Conservation (phyloP, 2,888 invertebrate genomes). For the Philhelius pedissequus region DNA sequence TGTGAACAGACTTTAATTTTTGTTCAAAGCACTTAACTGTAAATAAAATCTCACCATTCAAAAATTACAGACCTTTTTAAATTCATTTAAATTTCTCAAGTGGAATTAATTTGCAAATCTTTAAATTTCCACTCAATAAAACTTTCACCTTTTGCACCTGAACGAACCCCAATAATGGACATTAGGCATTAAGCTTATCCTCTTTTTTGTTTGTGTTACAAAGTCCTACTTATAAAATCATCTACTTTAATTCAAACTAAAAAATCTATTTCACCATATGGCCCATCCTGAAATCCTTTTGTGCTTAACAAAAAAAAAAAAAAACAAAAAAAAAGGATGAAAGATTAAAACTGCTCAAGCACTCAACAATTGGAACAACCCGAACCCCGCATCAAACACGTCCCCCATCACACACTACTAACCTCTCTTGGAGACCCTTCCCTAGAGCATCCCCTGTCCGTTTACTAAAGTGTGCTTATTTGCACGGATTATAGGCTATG, state of each 20-base stretch:
- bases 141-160: slow-evolving; percentile 1
- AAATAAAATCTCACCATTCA: background rate
- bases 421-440: background rate
- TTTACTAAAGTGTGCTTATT: slow-evolving; percentile 66
- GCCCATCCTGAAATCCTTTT: slow-evolving; percentile 43
- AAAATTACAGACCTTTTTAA: background rate
- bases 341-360: slow-evolving; percentile 53
- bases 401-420: background rate
- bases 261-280: slow-evolving; percentile 63
- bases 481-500: slow-evolving; percentile 66
- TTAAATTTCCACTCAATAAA: slow-evolving; percentile 12
- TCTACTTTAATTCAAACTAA: slow-evolving; percentile 49
- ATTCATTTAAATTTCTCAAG: background rate
- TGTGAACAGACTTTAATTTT: background rate
- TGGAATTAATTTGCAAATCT: background rate
- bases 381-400: slow-evolving; percentile 22
- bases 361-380: slow-evolving; percentile 23
- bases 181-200: background rate
- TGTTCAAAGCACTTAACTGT: background rate
- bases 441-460: slow-evolving; percentile 54
- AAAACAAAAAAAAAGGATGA: slow-evolving; percentile 47
- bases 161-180: background rate
- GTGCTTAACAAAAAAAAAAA: background rate
- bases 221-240: slow-evolving; percentile 56
- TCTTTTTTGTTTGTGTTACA: too few relatives aligned